Conservation (phyloP, 2,888 invertebrate genomes). For the Pocota personata region DNA sequence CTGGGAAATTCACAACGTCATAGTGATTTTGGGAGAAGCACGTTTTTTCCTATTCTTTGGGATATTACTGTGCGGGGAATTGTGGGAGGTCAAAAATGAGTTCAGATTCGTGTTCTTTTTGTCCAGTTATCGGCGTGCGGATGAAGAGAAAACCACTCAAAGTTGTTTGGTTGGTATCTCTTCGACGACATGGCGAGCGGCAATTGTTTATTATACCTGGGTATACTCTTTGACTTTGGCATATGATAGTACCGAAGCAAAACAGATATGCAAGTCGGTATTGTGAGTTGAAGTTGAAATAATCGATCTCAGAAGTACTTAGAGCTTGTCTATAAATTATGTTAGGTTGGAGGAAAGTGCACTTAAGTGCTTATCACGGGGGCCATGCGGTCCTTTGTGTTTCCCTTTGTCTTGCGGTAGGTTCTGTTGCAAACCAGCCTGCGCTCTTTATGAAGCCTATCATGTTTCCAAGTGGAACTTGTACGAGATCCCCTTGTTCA, state of each 20-base stretch:
- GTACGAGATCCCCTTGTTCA: too few relatives aligned
- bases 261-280: too few relatives aligned
- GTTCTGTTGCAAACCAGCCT: too few relatives aligned
- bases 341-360: too few relatives aligned
- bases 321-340: too few relatives aligned
- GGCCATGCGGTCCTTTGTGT: too few relatives aligned
- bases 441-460: too few relatives aligned
- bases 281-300: too few relatives aligned
- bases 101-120: neutral
- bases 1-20: neutral
- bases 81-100: neutral
- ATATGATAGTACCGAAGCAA: neutral
- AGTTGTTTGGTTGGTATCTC: neutral
- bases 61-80: neutral
- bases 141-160: neutral
- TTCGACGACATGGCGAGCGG: neutral
- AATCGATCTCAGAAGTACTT: too few relatives aligned
- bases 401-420: too few relatives aligned
- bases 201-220: neutral
- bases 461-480: too few relatives aligned
- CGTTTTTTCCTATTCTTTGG: neutral
- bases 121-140: neutral
- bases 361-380: too few relatives aligned
- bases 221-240: neutral
- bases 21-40: conserved; percentile 2